Evolutionary conservation across 2,797 vertebrate genomes (phyloP), one percentile per base, ranked within the genome.

Genomic region (Enteromius fasciolatus): DNA sequence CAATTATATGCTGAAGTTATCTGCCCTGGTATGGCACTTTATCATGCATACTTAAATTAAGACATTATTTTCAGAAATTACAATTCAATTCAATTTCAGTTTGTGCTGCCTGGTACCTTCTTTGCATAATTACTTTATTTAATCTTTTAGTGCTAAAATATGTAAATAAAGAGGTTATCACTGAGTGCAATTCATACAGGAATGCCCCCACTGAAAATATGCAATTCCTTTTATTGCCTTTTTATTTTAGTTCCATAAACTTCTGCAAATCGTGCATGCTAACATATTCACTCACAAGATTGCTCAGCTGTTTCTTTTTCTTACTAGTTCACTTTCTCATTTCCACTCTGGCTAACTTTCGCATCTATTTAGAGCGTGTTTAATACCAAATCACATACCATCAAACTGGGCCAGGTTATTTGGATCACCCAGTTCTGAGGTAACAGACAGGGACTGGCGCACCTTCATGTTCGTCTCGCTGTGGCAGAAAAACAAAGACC

Each of bases 401-500:
- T 98, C 89, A 50, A 99, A 99, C 3, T 68, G 89, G 67, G 96
- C 96, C 78, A 99, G 94, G 85, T 94, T 94, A 89, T 94, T 92
- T 23, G 93, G 94, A 90, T 96, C 94, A 7, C 94, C 96, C 44
- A 98, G 86, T 86, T 97, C 96, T 0, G 95, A 96, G 2, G 97
- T 98, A 87, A 98, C 92, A 0, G 96, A 95, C 67, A 96, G 95
- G 0, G 97, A 96, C 92, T 99, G 97, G 0, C 97, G 96, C 70
- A 98, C 97, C 86, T 99, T 99, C 96, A 96, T 97, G 90, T 99
- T 99, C 76, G 96, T 97, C 92, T 99, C 97, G 72, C 97, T 99
- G 92, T 50, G 91, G 91, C 61, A 90, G 77, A 74, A 39, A 87
- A 66, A 36, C 9, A 39, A 44, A 39, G 18, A 41, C 36, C 48